These are phyloP conservation scores for Ectemnius cavifrons DNA, from an alignment of 2,888 invertebrate genomes.

Conservation along the genomic window DNA sequence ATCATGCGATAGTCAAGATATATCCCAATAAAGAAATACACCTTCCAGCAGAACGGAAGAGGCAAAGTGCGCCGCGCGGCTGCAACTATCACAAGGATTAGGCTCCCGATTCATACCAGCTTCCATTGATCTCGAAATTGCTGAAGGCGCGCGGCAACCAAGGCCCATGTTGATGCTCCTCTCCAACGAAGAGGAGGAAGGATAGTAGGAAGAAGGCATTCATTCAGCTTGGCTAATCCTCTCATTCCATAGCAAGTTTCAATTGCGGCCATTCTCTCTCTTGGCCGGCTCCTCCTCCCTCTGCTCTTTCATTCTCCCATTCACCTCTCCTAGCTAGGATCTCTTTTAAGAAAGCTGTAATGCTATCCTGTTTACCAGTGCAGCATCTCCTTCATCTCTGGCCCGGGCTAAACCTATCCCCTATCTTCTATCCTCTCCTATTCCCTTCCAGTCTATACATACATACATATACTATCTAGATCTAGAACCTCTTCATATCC, in stretches of 20 bases:
- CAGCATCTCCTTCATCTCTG: conserved; percentile 54
- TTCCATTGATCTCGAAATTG: neutral
- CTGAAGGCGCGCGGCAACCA: neutral
- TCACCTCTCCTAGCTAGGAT: conserved; percentile 58
- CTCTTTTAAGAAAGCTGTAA: conserved; percentile 72
- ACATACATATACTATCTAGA: too few species aligned
- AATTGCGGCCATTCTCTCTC: conserved; percentile 55
- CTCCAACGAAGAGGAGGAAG: conserved; percentile 18
- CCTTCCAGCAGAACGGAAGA: conserved; percentile 7
- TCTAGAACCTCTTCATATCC: too few species aligned
- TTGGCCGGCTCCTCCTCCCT: conserved; percentile 22
- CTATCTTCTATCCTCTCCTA: too few species aligned
- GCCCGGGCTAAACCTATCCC: neutral
- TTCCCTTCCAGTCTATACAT: too few species aligned
- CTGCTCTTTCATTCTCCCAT: conserved; percentile 47
- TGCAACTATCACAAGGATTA: conserved; percentile 13
- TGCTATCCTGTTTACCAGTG: conserved; percentile 71
- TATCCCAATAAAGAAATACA: neutral
- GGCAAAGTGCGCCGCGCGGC: neutral
- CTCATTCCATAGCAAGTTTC: conserved; percentile 71
- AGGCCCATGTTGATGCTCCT: too few species aligned
- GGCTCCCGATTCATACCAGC: conserved; percentile 27
- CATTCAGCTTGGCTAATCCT: conserved; percentile 69
- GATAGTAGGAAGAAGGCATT: conserved; percentile 49
- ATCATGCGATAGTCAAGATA: neutral